Evolutionary conservation across 1,140 invertebrate genomes (phyloP), one percentile per base, ranked within the genome.

Genomic region (Stegodyphus dumicola): DNA sequence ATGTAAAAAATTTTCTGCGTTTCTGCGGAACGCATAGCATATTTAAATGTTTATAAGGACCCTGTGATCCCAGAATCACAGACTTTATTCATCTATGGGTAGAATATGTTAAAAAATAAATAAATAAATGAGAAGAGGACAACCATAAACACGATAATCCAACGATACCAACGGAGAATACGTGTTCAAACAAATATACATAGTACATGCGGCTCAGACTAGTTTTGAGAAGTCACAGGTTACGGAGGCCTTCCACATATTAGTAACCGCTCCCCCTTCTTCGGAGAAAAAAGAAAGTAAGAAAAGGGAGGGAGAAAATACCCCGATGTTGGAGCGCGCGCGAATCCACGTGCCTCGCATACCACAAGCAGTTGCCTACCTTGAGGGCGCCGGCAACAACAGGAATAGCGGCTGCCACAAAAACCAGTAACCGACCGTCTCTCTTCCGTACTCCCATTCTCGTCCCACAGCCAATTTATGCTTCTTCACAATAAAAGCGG

Each of bases 271-370:
- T 52, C 78, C 78, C 78, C 49, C 10, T 13, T 60, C 48, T 15
- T 33, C 78, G 49, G 33, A 33, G 52, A 54, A 73, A 70, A 17
- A 13, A 52, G 18, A 60, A 60, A 60, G 56, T 10, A 15, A 66
- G 48, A 10, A 33, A n/a, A 53, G 60, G 80, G 56, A 66, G 77
- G 52, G 64, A 54, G 54, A n/a, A 56, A 79, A 79, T 53, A 70
- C 66, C 48, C 6, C 60, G 33, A 69, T 18, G 52, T 33, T 56
- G 73, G 74, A 85, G 81, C 48, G 81, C 81, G 81, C 81, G 81
- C 81, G 74, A 83, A 74, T 75, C 81, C 73, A 85, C 81, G 81
- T 85, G 81, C 81, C 71, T 85, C 17, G 81, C 64, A 77, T 77
- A 85, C 74, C 74, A 76, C 74, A 52, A 67, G 56, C 52, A 67